Conservation (phyloP, 1,140 invertebrate species). For the Drosophila micromelanica region DNA sequence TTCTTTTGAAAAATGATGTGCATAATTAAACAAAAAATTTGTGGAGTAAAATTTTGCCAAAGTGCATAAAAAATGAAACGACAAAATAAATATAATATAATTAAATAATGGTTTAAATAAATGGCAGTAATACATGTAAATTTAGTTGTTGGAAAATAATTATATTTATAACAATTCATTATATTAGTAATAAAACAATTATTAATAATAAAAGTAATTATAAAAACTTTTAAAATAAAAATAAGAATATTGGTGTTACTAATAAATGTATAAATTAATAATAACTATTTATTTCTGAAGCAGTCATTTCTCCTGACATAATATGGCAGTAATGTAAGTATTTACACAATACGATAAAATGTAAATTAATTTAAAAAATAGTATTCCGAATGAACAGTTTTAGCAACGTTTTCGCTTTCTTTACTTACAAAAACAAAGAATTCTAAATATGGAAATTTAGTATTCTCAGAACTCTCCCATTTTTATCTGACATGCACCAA, state of each 20-base stretch:
- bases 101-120: neutral
- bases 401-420: too few species aligned
- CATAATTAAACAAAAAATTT: conserved; percentile 27
- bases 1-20: conserved; percentile 9
- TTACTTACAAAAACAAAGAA: too few species aligned
- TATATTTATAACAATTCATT: neutral
- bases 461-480: neutral
- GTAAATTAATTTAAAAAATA: neutral
- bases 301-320: neutral
- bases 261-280: neutral
- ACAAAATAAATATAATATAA: neutral
- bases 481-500: conserved; percentile 13
- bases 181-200: neutral
- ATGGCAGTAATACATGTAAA: neutral
- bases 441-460: too few species aligned
- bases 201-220: neutral
- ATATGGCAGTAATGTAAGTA: conserved; percentile 31
- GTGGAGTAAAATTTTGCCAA: conserved; percentile 3
- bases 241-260: neutral
- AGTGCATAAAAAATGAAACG: conserved; percentile 17
- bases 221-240: neutral
- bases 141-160: neutral
- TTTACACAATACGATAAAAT: conserved; percentile 1
- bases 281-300: neutral
- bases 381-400: too few species aligned